Conservation (phyloP, 2,797 vertebrate species). For the Microctenopoma stevenorrisi region DNA sequence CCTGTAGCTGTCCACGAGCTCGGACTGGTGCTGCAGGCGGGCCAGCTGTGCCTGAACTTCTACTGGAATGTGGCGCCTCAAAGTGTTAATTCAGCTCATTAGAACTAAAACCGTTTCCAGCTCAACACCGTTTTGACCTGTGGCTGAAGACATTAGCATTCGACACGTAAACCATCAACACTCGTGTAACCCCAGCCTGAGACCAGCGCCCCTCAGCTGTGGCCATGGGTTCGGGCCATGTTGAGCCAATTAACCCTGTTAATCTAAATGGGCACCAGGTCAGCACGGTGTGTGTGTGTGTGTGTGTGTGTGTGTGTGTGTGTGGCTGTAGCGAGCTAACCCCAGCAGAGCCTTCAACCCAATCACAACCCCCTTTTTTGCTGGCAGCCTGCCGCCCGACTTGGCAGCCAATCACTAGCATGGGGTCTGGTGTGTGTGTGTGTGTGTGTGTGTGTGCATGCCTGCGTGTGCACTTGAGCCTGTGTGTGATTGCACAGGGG, state of each 20-base stretch:
- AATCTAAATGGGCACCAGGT: slow-evolving; percentile 69
- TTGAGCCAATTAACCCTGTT: slow-evolving; percentile 77
- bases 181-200: slow-evolving; percentile 49
- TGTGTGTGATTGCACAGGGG: slow-evolving; percentile 75
- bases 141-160: slow-evolving; percentile 55
- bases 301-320: slow-evolving; percentile 38
- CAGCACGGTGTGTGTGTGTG: slow-evolving; percentile 32
- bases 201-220: slow-evolving; percentile 43
- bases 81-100: slow-evolving; percentile 49
- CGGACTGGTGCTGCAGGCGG: too few relatives aligned
- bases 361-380: slow-evolving; percentile 78
- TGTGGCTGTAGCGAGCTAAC: slow-evolving; percentile 67
- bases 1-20: too few relatives aligned
- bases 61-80: slow-evolving; percentile 10
- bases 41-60: neutral
- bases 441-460: slow-evolving; percentile 41
- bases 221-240: slow-evolving; percentile 58
- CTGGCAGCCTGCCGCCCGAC: slow-evolving; percentile 85
- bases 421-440: slow-evolving; percentile 74
- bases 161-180: slow-evolving; percentile 16
- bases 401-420: slow-evolving; percentile 82
- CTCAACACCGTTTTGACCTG: slow-evolving; percentile 40
- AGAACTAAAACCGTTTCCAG: slow-evolving; percentile 28
- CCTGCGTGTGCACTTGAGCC: slow-evolving; percentile 51
- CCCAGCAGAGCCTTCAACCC: slow-evolving; percentile 80